Percentiles rank a stretch among this genome's conserved stretches.
phyloP scores from a whole-genome alignment of 2,797 vertebrate genomes.

The Myoxocephalus aenaeus region DNA sequence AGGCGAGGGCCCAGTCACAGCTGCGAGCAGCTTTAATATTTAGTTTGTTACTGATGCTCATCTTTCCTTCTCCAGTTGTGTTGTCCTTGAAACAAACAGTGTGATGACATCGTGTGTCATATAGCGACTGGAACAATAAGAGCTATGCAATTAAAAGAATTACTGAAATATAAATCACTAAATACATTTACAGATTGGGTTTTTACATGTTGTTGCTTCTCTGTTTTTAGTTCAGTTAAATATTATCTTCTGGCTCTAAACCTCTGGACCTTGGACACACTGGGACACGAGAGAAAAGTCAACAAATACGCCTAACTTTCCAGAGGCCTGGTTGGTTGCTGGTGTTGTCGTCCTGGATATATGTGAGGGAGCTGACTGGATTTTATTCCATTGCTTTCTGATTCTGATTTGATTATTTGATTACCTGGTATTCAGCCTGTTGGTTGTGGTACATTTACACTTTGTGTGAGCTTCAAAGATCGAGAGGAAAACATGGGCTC shows the following conservation, averaged over 20 bases:
- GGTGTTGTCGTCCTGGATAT: background rate
- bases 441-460: background rate
- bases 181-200: background rate
- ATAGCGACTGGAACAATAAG: no score
- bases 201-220: background rate
- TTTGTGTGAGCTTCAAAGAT: background rate
- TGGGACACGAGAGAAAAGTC: background rate
- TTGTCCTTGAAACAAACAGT: no score
- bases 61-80: no score
- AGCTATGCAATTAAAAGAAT: no score
- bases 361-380: background rate
- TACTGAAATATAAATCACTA: no score
- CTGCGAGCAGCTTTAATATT: no score
- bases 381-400: background rate
- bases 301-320: background rate
- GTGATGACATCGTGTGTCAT: no score
- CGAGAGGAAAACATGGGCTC: constrained; percentile 7
- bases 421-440: background rate
- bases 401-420: background rate
- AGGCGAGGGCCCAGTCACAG: no score
- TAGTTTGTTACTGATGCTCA: no score
- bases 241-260: background rate
- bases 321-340: background rate
- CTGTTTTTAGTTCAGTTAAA: background rate
- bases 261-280: background rate